Percentiles rank a stretch among this genome's conserved stretches.
These are phyloP conservation scores for Oryzias dopingdopingensis DNA, from an alignment of 2,797 vertebrate genomes.

Conservation along the genomic window DNA sequence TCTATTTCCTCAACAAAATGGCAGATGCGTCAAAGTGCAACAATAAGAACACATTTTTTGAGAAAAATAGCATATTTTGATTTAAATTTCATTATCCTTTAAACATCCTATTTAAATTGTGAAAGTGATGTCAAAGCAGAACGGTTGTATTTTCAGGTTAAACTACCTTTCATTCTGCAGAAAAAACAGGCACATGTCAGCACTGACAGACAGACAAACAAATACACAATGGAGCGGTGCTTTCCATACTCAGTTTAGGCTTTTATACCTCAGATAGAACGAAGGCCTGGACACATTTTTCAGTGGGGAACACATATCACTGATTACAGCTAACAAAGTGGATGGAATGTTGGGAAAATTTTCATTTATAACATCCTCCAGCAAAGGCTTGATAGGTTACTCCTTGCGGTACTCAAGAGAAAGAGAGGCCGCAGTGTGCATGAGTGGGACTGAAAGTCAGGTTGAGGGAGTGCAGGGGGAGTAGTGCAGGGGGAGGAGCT, in stretches of 20 bases:
- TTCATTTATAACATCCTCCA: slow-evolving; percentile 99
- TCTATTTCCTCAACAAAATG: slow-evolving; percentile 5
- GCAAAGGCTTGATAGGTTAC: slow-evolving; percentile 99
- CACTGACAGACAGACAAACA: slow-evolving; percentile 28
- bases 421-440: slow-evolving; percentile 75
- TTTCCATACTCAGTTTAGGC: slow-evolving; percentile 18
- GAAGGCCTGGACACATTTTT: slow-evolving; percentile 31
- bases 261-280: slow-evolving; percentile 36
- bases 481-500: slow-evolving; percentile 70
- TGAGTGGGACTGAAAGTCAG: slow-evolving; percentile 71
- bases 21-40: background rate
- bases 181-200: slow-evolving; percentile 21
- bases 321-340: slow-evolving; percentile 91
- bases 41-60: slow-evolving; percentile 9
- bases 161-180: slow-evolving; percentile 15
- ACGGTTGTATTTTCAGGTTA: too few species aligned
- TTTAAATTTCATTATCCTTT: too few species aligned
- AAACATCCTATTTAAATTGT: background rate
- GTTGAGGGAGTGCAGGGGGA: slow-evolving; percentile 67
- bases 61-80: too few species aligned
- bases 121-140: background rate
- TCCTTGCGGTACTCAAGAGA: slow-evolving; percentile 95
- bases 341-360: slow-evolving; percentile 95
- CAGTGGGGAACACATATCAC: slow-evolving; percentile 90
- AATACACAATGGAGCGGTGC: slow-evolving; percentile 14